These are phyloP conservation scores for Mastomys coucha DNA, from an alignment of 2,113 vertebrate species.

Conservation along the genomic window DNA sequence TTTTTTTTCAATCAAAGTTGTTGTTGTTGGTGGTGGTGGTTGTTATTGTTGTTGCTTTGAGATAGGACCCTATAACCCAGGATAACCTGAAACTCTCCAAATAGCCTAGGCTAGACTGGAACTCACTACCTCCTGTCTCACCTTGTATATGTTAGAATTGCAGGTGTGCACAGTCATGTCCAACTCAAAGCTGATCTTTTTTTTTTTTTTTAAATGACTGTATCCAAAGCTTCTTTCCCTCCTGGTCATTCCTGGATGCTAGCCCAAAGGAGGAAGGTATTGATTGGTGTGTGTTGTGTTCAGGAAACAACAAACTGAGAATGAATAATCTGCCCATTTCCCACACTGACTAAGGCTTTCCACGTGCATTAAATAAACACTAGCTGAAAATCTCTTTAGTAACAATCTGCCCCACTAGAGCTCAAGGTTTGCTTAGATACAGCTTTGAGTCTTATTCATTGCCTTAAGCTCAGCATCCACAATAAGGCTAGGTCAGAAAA, in stretches of 20 bases:
- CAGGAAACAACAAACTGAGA: background rate
- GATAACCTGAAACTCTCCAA: background rate
- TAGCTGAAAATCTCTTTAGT: background rate
- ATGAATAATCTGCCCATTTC: background rate
- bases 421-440: background rate
- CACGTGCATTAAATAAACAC: background rate
- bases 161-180: background rate
- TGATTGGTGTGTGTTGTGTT: background rate
- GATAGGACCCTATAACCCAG: background rate
- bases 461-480: background rate
- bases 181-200: background rate
- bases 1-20: background rate
- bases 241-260: background rate
- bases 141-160: background rate
- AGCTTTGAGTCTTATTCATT: background rate
- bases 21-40: background rate
- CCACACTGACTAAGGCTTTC: background rate
- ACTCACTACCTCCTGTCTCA: background rate
- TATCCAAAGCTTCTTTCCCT: constrained; percentile 40
- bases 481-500: background rate
- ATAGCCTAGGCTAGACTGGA: background rate
- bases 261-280: background rate
- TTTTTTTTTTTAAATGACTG: background rate
- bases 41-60: background rate
- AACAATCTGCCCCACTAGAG: background rate